Conservation (phyloP, 2,888 invertebrate species). For the Clitarchus hookeri region DNA sequence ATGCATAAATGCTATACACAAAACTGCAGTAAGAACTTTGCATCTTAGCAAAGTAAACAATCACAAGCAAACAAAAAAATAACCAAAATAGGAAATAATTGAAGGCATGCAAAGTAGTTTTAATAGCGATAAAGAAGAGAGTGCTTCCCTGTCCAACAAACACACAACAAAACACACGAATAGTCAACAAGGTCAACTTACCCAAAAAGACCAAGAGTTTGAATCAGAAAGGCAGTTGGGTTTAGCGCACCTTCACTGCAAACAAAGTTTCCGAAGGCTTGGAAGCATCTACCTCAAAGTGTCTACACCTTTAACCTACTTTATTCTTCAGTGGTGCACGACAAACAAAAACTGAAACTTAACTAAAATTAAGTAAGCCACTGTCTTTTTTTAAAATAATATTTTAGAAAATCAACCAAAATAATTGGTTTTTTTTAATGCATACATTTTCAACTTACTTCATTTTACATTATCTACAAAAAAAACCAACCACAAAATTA, state of each 20-base stretch:
- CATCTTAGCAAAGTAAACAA: background rate
- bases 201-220: conserved; percentile 74
- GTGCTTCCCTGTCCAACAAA: background rate
- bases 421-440: no score
- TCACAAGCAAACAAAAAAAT: background rate
- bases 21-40: background rate
- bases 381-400: background rate
- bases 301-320: conserved; percentile 31
- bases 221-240: conserved; percentile 72
- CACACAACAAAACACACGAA: background rate
- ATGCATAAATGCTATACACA: conserved; percentile 16
- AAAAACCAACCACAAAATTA: no score
- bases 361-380: background rate
- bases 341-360: background rate
- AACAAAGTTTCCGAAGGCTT: conserved; percentile 58
- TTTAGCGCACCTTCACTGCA: conserved; percentile 72
- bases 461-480: background rate
- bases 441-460: background rate
- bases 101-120: background rate
- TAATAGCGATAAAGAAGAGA: background rate
- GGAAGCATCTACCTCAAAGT: conserved; percentile 25
- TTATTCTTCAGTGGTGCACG: background rate
- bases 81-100: background rate
- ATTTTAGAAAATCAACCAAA: no score
- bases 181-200: conserved; percentile 55